Evolutionary conservation across 2,113 vertebrate genomes (phyloP).

Genomic region (Numenius arquata): DNA sequence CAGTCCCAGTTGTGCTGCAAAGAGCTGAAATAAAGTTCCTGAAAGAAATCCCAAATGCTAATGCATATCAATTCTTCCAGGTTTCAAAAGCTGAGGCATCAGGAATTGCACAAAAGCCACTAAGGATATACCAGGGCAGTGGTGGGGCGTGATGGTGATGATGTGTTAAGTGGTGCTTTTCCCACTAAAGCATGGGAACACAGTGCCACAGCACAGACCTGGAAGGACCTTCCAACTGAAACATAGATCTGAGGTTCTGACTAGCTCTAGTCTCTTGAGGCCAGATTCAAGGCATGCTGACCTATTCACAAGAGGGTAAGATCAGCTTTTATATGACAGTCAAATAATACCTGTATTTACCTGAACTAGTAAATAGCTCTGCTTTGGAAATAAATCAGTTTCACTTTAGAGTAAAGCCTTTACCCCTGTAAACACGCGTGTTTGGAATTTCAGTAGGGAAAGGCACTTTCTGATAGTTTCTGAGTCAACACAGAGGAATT

Average conservation of each 20-base stretch:
- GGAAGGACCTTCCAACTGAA: neutral
- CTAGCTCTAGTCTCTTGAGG: neutral
- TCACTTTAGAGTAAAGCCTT: neutral
- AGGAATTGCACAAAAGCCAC: neutral
- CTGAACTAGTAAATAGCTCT: neutral
- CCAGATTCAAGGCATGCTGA: neutral
- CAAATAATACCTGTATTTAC: neutral
- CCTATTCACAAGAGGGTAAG: neutral
- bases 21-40: neutral
- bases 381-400: neutral
- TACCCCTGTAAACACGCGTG: neutral
- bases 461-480: neutral
- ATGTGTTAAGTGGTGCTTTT: neutral
- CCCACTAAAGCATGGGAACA: neutral
- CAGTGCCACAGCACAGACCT: neutral
- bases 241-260: neutral
- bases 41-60: neutral
- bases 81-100: neutral
- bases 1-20: neutral
- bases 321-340: neutral
- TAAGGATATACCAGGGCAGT: neutral
- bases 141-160: neutral
- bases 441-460: neutral
- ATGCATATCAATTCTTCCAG: neutral
- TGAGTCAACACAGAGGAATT: neutral